Evolutionary conservation across 2,113 vertebrate species (phyloP).

Genomic region (Phylloscopus trochilus): DNA sequence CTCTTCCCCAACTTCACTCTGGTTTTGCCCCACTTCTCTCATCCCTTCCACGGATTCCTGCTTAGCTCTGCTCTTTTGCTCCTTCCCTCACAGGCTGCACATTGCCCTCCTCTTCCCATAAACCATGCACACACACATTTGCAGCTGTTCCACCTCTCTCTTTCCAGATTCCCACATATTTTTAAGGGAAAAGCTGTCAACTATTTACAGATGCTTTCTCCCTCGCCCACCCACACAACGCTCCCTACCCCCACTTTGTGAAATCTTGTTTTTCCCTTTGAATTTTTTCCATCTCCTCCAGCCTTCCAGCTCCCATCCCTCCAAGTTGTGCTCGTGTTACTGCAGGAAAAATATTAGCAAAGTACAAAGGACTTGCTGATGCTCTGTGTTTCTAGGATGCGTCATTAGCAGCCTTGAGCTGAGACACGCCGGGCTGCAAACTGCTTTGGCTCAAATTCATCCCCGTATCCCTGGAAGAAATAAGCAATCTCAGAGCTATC

Average conservation of each 20-base stretch:
- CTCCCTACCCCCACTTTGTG: not conserved
- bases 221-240: not conserved
- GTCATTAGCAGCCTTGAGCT: constrained; percentile 59
- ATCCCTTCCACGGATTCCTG: not conserved
- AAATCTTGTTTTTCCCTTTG: not conserved
- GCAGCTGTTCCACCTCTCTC: not conserved
- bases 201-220: constrained; percentile 40
- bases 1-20: not conserved
- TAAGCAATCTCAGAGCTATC: constrained; percentile 33
- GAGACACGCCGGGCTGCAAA: not conserved
- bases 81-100: not conserved
- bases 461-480: constrained; percentile 22
- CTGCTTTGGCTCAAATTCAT: constrained; percentile 8
- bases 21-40: not conserved
- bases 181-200: constrained; percentile 16
- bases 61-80: not conserved
- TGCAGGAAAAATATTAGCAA: constrained; percentile 21
- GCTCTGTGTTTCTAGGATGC: constrained; percentile 28
- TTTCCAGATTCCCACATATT: not conserved
- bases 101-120: not conserved
- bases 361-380: constrained; percentile 45
- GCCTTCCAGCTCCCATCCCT: not conserved
- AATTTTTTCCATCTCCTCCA: not conserved
- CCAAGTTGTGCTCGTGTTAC: constrained; percentile 10
- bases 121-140: not conserved